Evolutionary conservation across 2,888 invertebrate genomes (phyloP).

Genomic region (Alcis repandata): DNA sequence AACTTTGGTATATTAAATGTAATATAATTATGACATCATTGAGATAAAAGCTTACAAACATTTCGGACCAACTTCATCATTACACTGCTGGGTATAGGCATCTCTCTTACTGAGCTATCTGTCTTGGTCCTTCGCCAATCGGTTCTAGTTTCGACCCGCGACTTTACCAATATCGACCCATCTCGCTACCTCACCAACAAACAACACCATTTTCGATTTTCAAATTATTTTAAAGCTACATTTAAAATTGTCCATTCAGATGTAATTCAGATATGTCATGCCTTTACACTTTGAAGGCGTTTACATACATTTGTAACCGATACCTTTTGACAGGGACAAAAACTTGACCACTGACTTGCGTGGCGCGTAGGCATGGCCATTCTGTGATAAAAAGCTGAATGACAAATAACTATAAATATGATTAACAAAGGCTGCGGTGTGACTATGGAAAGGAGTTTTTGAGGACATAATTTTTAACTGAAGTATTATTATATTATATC

Average conservation of each 20-base stretch:
- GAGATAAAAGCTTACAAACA: no score
- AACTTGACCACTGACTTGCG: slow-evolving; percentile 59
- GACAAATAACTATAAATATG: slow-evolving; percentile 48
- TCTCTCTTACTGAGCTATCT: no score
- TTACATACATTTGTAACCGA: slow-evolving; percentile 42
- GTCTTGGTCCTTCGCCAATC: no score
- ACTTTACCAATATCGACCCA: no score
- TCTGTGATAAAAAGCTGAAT: slow-evolving; percentile 62
- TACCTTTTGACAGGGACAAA: slow-evolving; percentile 48
- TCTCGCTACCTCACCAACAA: no score
- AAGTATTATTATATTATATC: no score
- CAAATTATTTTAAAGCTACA: not conserved
- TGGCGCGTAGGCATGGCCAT: slow-evolving; percentile 61
- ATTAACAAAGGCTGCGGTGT: slow-evolving; percentile 50
- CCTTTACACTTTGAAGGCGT: slow-evolving; percentile 24
- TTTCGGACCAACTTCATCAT: no score
- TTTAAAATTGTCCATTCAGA: slow-evolving; percentile 12
- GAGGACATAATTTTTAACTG: no score
- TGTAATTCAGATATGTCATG: slow-evolving; percentile 8
- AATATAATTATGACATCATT: no score
- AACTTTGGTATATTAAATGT: no score
- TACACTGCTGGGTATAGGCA: no score
- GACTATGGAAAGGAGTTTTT: slow-evolving; percentile 41
- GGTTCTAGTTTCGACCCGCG: no score
- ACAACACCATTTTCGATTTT: not conserved